Conservation (phyloP, 2,888 invertebrate species). For the Nipponacmea schrenckii region DNA sequence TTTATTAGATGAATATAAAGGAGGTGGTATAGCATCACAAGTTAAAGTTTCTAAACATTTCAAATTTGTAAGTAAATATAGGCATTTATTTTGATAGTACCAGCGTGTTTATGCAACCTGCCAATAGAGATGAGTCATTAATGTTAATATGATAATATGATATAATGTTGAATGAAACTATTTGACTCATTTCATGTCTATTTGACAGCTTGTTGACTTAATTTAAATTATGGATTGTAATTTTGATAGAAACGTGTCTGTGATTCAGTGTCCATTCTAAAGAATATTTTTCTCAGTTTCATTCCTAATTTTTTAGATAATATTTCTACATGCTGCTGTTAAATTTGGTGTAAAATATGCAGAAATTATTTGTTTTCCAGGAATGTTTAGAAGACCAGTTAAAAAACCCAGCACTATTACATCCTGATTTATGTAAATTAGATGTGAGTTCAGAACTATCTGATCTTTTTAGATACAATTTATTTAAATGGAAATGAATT, state of each 20-base stretch:
- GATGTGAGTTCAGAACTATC: conserved; percentile 46
- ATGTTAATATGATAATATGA: too few relatives aligned
- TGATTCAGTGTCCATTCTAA: too few relatives aligned
- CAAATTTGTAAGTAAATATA: conserved; percentile 57
- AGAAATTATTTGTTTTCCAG: conserved; percentile 36
- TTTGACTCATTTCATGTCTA: too few relatives aligned
- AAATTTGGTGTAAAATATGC: too few relatives aligned
- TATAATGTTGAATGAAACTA: background rate
- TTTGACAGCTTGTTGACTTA: too few relatives aligned
- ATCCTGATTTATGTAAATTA: conserved; percentile 61
- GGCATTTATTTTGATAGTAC: background rate
- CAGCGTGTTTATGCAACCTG: conserved; percentile 14
- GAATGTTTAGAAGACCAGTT: conserved; percentile 55
- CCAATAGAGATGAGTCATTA: background rate
- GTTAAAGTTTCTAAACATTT: conserved; percentile 56
- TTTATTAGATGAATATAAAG: conserved; percentile 47
- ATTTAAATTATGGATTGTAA: too few relatives aligned
- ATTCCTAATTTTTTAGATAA: too few relatives aligned
- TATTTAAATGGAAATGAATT: too few relatives aligned
- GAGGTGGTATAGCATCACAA: conserved; percentile 63
- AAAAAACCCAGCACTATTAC: conserved; percentile 47
- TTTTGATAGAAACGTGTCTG: too few relatives aligned
- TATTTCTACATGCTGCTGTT: too few relatives aligned
- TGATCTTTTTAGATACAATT: too few relatives aligned
- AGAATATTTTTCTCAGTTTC: too few relatives aligned